Base-by-base conservation (phyloP, 37 sponge, comb jelly and placozoan species). In the Haliclona indistincta region DNA sequence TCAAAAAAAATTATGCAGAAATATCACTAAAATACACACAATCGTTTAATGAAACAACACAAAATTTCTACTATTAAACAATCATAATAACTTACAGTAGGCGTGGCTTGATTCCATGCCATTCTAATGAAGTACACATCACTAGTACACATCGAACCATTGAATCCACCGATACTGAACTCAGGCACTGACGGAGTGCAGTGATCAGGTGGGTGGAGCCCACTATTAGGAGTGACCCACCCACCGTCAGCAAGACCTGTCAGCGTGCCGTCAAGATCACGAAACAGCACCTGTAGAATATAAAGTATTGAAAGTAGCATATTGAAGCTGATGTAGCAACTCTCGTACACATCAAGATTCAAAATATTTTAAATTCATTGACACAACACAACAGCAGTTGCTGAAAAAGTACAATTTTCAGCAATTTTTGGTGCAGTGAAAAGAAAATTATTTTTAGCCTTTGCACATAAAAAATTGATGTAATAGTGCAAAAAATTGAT, bases 31-130 rank as follows among this genome's bases (percentile, higher is more conserved):
- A 2, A 29, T 3, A 5, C 5, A 55, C 5, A n/a, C n/a, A n/a
- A n/a, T n/a, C n/a, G n/a, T n/a, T n/a, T n/a, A n/a, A n/a, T n/a
- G n/a, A 26, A 29, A 55, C 52, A 49, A 19, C 52, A 49, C 56
- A 55, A 55, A 5, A 3, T 3, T 55, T 23, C 26, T 4, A 29
- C n/a, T n/a, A n/a, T n/a, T n/a, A n/a, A n/a, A n/a, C n/a, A n/a
- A n/a, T n/a, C 4, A 10, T n/a, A 33, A 6, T 13, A 56, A 38
- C 87, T 43, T 60, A 91, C 92, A 70, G 77, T 45, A 3, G 92
- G 92, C 33, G 69, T 23, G 15, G 82, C 92, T 45, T 67, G 32
- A 42, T 91, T 91, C 88, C 87, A 91, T 29, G 92, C 92, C 75
- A 91, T 43, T 30, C 92, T 76, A 51, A 91, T 53, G 68, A 91